Conservation (phyloP, 2,888 invertebrate genomes). For the Antheraea yamamai region DNA sequence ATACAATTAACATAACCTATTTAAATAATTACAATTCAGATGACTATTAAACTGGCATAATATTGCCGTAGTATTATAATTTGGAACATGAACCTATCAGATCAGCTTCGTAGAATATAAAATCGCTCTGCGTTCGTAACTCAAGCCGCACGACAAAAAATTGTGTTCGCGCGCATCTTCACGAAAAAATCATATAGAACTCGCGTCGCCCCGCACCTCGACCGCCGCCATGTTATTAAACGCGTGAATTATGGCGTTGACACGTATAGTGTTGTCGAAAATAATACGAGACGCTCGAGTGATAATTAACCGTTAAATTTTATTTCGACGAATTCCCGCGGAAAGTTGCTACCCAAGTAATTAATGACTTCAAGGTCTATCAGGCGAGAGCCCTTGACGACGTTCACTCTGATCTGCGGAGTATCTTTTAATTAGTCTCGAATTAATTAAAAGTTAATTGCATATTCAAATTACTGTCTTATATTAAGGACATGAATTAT, state of each 20-base stretch:
- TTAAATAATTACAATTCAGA: background rate
- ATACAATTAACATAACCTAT: background rate
- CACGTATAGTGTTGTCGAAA: conserved; percentile 62
- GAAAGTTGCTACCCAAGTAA: conserved; percentile 17
- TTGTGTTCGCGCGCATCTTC: conserved; percentile 64
- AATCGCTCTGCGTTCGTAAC: conserved; percentile 29
- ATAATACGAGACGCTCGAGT: conserved; percentile 60
- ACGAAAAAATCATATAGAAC: conserved; percentile 49
- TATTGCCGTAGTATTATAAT: background rate
- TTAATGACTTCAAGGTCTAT: conserved; percentile 11
- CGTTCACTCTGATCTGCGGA: background rate
- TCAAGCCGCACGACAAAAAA: conserved; percentile 41
- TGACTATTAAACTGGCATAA: background rate
- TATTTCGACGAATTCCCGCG: conserved; percentile 16
- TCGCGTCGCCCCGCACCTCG: conserved; percentile 19
- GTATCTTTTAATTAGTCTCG: background rate
- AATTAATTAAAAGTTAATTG: background rate
- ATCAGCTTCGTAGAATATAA: background rate
- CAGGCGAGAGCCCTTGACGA: background rate
- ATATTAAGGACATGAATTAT: background rate
- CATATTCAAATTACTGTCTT: background rate
- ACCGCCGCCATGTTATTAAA: conserved; percentile 69
- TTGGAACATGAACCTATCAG: background rate
- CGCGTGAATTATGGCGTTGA: conserved; percentile 75
- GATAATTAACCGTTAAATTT: conserved; percentile 77